Conservation (phyloP, 1,140 invertebrate species). For the Drosophila teissieri region DNA sequence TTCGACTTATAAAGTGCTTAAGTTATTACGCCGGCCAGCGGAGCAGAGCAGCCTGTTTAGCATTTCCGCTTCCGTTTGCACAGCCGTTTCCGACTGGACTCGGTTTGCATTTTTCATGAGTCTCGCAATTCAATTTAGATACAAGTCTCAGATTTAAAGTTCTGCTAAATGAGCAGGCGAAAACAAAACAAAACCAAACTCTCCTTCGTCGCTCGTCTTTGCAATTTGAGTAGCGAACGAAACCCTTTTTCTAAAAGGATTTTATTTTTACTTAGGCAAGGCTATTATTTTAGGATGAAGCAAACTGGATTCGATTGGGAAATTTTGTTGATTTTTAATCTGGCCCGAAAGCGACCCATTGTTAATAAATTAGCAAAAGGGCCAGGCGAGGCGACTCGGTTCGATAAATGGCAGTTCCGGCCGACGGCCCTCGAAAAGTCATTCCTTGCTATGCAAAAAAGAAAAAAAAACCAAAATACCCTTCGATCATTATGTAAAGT, state of each 20-base stretch:
- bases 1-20: conserved; percentile 75
- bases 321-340: conserved; percentile 80
- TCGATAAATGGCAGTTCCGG: neutral
- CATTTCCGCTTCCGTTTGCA: conserved; percentile 69
- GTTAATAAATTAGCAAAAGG: conserved; percentile 61
- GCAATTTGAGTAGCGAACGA: neutral
- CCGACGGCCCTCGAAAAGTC: conserved; percentile 10
- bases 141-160: conserved; percentile 29
- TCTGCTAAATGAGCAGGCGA: conserved; percentile 29
- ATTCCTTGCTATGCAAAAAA: neutral
- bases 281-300: conserved; percentile 67
- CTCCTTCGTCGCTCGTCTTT: conserved; percentile 1
- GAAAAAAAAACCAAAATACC: conserved; percentile 14
- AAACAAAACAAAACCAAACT: conserved; percentile 33
- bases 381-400: neutral
- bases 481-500: conserved; percentile 40
- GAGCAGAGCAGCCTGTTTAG: conserved; percentile 53
- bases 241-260: conserved; percentile 35
- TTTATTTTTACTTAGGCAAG: conserved; percentile 14
- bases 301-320: conserved; percentile 72
- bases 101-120: conserved; percentile 64
- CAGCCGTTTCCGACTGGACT: conserved; percentile 22
- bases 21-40: conserved; percentile 60
- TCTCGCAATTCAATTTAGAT: conserved; percentile 42
- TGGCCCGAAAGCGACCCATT: conserved; percentile 25